phyloP scores from a whole-genome alignment of 1,140 invertebrate species.

The Leptinotarsa defecta region DNA sequence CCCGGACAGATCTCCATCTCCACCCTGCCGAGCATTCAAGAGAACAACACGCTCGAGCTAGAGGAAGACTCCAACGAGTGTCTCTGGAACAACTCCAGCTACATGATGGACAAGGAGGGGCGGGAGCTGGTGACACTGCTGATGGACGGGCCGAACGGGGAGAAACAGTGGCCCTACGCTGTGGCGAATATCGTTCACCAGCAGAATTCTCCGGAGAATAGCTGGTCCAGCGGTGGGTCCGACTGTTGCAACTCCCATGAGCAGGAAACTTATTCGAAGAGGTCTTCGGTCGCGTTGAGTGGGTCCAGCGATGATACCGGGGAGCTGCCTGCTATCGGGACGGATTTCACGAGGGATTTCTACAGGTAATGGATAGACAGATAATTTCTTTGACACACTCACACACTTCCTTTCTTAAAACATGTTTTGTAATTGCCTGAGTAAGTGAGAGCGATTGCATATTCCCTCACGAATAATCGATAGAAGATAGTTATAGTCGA shows the following conservation, averaged over 20 bases:
- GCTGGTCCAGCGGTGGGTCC: slow-evolving; percentile 65
- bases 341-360: slow-evolving; percentile 79
- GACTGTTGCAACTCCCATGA: slow-evolving; percentile 58
- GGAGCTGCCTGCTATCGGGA: slow-evolving; percentile 70
- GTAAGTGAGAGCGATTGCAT: too few species aligned
- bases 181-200: slow-evolving; percentile 38
- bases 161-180: slow-evolving; percentile 60
- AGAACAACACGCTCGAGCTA: slow-evolving; percentile 71
- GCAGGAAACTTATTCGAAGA: slow-evolving; percentile 62
- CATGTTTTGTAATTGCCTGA: too few species aligned
- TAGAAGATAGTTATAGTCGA: too few species aligned
- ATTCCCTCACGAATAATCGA: too few species aligned
- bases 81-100: slow-evolving; percentile 71
- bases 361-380: slow-evolving; percentile 51
- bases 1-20: slow-evolving; percentile 63
- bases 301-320: slow-evolving; percentile 62
- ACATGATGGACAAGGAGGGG: slow-evolving; percentile 61
- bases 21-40: slow-evolving; percentile 72
- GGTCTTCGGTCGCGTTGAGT: slow-evolving; percentile 65
- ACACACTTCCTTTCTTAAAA: too few species aligned
- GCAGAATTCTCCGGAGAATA: slow-evolving; percentile 62
- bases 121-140: slow-evolving; percentile 59
- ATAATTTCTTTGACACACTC: too few species aligned
- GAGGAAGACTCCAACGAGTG: slow-evolving; percentile 76
- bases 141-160: slow-evolving; percentile 50